Base-by-base conservation (phyloP, 2,113 vertebrate species). In the Catagonus wagneri region DNA sequence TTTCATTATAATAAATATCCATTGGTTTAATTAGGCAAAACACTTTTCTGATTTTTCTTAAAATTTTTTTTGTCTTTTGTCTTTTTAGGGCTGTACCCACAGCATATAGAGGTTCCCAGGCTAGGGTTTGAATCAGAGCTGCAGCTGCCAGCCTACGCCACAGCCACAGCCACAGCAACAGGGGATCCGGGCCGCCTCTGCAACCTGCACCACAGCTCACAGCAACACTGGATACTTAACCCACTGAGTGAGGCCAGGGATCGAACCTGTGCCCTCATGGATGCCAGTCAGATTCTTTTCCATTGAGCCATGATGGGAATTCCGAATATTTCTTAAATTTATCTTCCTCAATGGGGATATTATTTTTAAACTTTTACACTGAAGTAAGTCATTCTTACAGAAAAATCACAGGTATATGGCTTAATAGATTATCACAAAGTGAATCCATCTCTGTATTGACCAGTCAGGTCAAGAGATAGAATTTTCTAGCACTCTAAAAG, bases 21-120 rank as follows among this genome's bases (percentile, higher is more conserved):
- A 44, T 60, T 95, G 63, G 61, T 75, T 94, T 90, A 60, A 90
- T 90, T 80, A 96, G n/a, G 50, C 52, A 94, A 86, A 90, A 94
- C 86, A 22, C 32, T 87, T 79, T 58, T 90, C 34, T 94, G 52
- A 76, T 44, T 50, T 36, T 86, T 95, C 86, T 88, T 76, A 68
- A 39, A 79, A n/a, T n/a, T 44, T 44, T 44, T 44, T 44, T 44
- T 44, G 44, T 44, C 44, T 44, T 44, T 44, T 44, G 44, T 44
- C 44, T 44, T 44, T 44, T 44, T 44, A 44, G 44, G 44, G 44
- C 44, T 8, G 8, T 8, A 44, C 44, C 44, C 44, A 44, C 8
- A 8, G 44, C 44, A 44, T 44, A 44, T 44, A 8, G 44, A 44
- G 44, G 44, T 6, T 44, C 44, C 44, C 44, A 44, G 44, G 44